Conservation (phyloP, 1,140 invertebrate species). For the Arctopsyche grandis region DNA sequence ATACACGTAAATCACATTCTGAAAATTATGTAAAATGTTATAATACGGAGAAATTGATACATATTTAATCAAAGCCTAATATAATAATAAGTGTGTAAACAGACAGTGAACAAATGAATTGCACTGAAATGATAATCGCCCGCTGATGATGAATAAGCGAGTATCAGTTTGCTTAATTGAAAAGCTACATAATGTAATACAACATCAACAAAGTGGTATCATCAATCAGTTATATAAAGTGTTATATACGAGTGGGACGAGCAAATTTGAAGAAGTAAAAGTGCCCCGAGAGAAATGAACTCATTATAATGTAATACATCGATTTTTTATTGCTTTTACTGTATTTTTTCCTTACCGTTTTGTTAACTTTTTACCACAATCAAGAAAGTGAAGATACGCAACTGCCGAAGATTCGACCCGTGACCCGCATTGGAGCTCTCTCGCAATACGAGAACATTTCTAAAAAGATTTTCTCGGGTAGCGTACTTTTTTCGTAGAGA, state of each 20-base stretch:
- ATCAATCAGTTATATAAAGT: slow-evolving; percentile 14
- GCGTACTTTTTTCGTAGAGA: too few relatives aligned
- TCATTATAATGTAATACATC: background rate
- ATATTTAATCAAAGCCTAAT: too few relatives aligned
- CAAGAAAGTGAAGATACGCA: background rate
- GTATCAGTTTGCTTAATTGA: slow-evolving; percentile 3
- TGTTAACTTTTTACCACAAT: background rate
- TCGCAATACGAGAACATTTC: too few relatives aligned
- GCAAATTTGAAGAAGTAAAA: slow-evolving; percentile 10
- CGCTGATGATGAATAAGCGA: background rate
- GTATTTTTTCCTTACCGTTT: background rate
- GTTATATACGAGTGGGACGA: background rate
- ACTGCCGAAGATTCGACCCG: background rate
- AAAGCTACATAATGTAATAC: background rate
- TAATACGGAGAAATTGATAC: too few relatives aligned
- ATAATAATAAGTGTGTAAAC: too few relatives aligned
- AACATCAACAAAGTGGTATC: background rate
- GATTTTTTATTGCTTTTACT: background rate
- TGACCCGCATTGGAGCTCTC: background rate
- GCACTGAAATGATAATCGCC: background rate
- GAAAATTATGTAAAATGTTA: too few relatives aligned
- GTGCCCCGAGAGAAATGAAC: background rate
- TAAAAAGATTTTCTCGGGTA: too few relatives aligned
- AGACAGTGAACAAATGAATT: too few relatives aligned
- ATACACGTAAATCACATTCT: too few relatives aligned